Evolutionary conservation across 1,140 invertebrate species (phyloP).

Genomic region (Bilobella aurantiaca): DNA sequence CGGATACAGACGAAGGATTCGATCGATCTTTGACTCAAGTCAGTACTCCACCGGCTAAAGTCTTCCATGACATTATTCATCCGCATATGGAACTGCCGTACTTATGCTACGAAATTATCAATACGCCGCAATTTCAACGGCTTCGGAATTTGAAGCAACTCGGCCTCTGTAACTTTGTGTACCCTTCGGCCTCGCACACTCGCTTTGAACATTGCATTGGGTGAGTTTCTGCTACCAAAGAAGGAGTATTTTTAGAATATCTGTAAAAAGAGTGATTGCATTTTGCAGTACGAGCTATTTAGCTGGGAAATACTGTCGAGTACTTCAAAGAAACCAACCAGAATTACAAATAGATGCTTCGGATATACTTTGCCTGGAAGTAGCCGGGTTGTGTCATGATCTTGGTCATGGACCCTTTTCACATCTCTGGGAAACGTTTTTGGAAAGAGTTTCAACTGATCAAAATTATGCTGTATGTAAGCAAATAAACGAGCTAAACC

Average conservation of each 20-base stretch:
- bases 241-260: neutral
- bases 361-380: slow-evolving; percentile 47
- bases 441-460: slow-evolving; percentile 8
- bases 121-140: slow-evolving; percentile 54
- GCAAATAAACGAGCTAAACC: neutral
- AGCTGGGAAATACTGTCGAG: slow-evolving; percentile 40
- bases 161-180: slow-evolving; percentile 47
- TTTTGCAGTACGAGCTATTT: slow-evolving; percentile 41
- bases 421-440: slow-evolving; percentile 50
- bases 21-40: slow-evolving; percentile 9
- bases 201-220: slow-evolving; percentile 55
- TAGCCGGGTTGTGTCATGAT: slow-evolving; percentile 59
- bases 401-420: slow-evolving; percentile 58
- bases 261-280: neutral
- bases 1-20: slow-evolving; percentile 25
- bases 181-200: slow-evolving; percentile 48
- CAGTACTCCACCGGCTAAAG: slow-evolving; percentile 32
- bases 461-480: neutral
- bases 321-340: slow-evolving; percentile 40
- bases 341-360: slow-evolving; percentile 41
- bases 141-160: slow-evolving; percentile 50
- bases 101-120: slow-evolving; percentile 47
- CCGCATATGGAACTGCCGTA: slow-evolving; percentile 43
- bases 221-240: slow-evolving; percentile 40
- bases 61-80: slow-evolving; percentile 49